phyloP scores from a whole-genome alignment of 2,113 vertebrate species.

The Muntiacus muntjak region DNA sequence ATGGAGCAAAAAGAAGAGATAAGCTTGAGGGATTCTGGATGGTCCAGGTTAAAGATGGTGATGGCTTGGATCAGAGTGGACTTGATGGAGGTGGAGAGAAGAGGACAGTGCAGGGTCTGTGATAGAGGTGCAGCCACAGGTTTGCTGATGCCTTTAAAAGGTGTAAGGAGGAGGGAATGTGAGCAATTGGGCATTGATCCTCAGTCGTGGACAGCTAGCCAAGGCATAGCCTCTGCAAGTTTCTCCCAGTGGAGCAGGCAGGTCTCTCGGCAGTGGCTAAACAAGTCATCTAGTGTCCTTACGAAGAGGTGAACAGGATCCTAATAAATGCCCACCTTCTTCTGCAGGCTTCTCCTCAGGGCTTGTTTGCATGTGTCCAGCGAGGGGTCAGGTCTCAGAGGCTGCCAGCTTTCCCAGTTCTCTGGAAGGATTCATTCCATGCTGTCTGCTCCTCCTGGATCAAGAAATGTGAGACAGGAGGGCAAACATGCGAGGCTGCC shows the following conservation, averaged over 20 bases:
- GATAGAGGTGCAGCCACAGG: neutral
- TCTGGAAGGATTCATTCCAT: neutral
- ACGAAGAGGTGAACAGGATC: conserved; percentile 33
- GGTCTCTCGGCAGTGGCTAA: neutral
- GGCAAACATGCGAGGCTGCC: conserved; percentile 15
- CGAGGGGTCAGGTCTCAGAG: neutral
- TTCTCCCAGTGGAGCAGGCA: neutral
- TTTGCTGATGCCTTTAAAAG: neutral
- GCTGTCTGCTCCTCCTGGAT: conserved; percentile 29
- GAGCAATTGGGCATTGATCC: neutral
- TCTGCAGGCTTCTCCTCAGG: conserved; percentile 36
- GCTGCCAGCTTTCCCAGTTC: neutral
- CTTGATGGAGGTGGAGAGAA: neutral
- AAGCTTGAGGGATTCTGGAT: neutral
- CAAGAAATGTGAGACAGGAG: neutral
- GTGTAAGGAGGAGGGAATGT: neutral
- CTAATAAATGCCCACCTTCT: conserved; percentile 30
- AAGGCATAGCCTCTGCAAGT: neutral
- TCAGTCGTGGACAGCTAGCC: neutral
- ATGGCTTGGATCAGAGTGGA: neutral
- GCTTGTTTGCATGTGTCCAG: conserved; percentile 7
- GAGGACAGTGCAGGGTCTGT: neutral
- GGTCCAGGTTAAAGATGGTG: neutral
- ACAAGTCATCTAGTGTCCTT: neutral
- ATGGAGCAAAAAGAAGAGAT: neutral